These are phyloP conservation scores for Dasysyrphus albostriatus DNA, from an alignment of 2,888 invertebrate species.

Conservation along the genomic window DNA sequence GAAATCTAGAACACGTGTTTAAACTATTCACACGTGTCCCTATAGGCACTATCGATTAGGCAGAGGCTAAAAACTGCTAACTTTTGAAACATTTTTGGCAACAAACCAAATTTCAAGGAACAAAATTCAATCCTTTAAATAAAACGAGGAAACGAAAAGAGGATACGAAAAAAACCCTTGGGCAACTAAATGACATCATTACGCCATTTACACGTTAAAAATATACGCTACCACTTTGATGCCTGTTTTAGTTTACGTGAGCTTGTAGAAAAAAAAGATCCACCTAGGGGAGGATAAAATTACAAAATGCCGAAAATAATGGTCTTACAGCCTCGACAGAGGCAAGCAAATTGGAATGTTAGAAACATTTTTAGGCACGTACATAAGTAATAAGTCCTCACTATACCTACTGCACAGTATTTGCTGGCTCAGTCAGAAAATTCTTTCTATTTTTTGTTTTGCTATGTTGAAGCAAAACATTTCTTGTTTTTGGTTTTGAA, in stretches of 20 bases:
- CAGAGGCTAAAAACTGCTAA: slow-evolving; percentile 10
- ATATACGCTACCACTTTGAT: slow-evolving; percentile 34
- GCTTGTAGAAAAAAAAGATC: slow-evolving; percentile 18
- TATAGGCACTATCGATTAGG: slow-evolving; percentile 43
- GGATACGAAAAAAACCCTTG: slow-evolving; percentile 6
- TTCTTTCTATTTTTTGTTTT: slow-evolving; percentile 33
- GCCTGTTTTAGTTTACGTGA: slow-evolving; percentile 38
- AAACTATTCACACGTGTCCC: slow-evolving; percentile 50
- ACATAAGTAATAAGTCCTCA: slow-evolving; percentile 66
- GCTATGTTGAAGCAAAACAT: neutral
- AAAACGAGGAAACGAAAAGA: neutral
- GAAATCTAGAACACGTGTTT: slow-evolving; percentile 45
- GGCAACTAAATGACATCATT: slow-evolving; percentile 64
- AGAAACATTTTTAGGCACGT: slow-evolving; percentile 56
- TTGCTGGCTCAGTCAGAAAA: slow-evolving; percentile 53
- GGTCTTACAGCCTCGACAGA: neutral
- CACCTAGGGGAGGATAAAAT: slow-evolving; percentile 26
- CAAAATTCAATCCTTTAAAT: neutral
- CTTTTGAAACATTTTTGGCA: slow-evolving; percentile 46
- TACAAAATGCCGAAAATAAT: slow-evolving; percentile 47
- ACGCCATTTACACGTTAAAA: slow-evolving; percentile 52
- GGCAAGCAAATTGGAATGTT: neutral
- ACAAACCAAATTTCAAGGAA: slow-evolving; percentile 7
- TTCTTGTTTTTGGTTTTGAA: neutral
- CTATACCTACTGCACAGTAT: slow-evolving; percentile 38